Evolutionary conservation across 2,797 vertebrate genomes (phyloP), one percentile per base, ranked within the genome.

Genomic region (Saxicola maurus): DNA sequence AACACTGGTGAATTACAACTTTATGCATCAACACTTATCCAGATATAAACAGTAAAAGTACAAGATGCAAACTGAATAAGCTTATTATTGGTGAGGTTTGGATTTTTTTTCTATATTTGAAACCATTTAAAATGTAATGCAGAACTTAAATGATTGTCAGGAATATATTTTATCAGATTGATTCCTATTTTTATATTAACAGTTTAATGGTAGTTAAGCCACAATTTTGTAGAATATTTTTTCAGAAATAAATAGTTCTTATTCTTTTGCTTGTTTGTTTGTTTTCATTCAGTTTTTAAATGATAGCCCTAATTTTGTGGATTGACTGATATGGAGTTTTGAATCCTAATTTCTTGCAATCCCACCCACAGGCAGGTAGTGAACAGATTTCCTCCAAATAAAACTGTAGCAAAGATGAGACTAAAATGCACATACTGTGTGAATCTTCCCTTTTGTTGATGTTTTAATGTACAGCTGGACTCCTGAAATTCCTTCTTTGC

Each of bases 171-270:
- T 72, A 35, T 31, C 13, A 66, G 24, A 66, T 81, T 72, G 4
- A 74, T 78, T 72, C 7, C 9, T 91, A 9, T 56, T 62, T 72
- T 82, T 87, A 72, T 89, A 6, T 49, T 59, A 69, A 52, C 17
- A 43, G 17, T 68, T 85, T 62, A 61, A n/a, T 35, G 8, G 13
- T 42, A 57, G 23, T 43, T 37, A 87, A 66, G 3, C 2, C 35
- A 78, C 9, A 65, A 5, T 43, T 90, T 24, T 83, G 49, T 73
- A 73, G 38, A 17, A 33, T 73, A 72, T 76, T 89, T 83, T 38
- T 28, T 86, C 18, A 64, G 69, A 90, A 95, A 89, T 90, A 91
- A 91, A 92, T 51, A 7, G 1, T 64, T 89, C 55, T 10, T 69
- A 57, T 8, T 43, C 24, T 66, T 73, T 37, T 57, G 17, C 30